Evolutionary conservation across 2,888 invertebrate species (phyloP).

Genomic region (Agrochola macilenta): DNA sequence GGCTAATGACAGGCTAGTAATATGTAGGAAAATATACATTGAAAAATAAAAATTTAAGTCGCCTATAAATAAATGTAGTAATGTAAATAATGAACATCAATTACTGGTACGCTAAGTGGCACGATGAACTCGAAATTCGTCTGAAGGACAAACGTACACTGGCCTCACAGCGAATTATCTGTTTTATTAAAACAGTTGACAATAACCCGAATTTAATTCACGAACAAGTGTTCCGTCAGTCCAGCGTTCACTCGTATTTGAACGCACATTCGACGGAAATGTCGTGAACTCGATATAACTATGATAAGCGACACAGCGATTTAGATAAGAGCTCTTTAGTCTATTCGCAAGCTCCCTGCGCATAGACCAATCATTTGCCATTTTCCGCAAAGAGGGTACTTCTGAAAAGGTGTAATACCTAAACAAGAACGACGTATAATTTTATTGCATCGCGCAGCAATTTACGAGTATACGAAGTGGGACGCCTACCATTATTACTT

Average conservation of each 20-base stretch:
- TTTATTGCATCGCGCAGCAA: conserved; percentile 32
- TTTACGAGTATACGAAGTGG: conserved; percentile 38
- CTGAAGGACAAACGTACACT: conserved; percentile 69
- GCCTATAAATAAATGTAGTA: conserved; percentile 23
- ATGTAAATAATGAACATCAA: conserved; percentile 50
- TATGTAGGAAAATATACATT: background rate
- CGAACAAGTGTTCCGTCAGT: background rate
- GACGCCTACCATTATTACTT: conserved; percentile 8
- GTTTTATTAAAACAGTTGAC: conserved; percentile 58
- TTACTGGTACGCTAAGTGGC: conserved; percentile 63
- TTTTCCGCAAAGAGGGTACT: conserved; percentile 15
- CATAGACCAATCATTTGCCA: conserved; percentile 5
- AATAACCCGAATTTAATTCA: conserved; percentile 36
- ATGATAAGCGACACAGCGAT: conserved; percentile 14
- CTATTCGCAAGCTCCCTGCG: conserved; percentile 2
- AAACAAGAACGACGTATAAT: conserved; percentile 26
- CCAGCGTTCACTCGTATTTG: background rate
- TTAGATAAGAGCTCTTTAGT: conserved; percentile 8
- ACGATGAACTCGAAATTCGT: conserved; percentile 69
- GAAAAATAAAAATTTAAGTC: conserved; percentile 15
- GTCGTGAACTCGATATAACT: background rate
- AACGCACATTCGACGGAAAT: background rate
- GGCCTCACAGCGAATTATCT: conserved; percentile 58
- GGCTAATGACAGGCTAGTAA: background rate
- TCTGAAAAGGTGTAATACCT: background rate